These are phyloP conservation scores for Alentia gelatinosa DNA, from an alignment of 2,888 invertebrate genomes.

Conservation along the genomic window DNA sequence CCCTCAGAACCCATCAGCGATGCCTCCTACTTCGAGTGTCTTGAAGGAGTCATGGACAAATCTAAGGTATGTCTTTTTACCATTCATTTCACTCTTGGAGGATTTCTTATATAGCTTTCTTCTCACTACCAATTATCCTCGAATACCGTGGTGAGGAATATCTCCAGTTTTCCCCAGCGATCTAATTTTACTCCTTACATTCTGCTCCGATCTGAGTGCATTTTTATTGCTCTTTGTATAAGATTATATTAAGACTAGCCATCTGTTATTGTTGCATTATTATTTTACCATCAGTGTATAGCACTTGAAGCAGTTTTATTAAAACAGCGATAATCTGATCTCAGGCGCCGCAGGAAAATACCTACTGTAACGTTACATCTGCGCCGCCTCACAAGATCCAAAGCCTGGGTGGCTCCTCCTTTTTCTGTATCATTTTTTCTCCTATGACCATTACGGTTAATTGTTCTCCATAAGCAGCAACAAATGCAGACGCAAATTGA, in stretches of 20 bases:
- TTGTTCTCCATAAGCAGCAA: background rate
- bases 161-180: too few relatives aligned
- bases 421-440: background rate
- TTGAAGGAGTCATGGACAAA: slow-evolving; percentile 86
- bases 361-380: background rate
- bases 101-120: background rate
- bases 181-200: too few relatives aligned
- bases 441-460: background rate
- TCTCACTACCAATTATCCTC: background rate
- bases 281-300: too few relatives aligned
- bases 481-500: background rate
- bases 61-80: slow-evolving; percentile 74
- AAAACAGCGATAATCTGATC: too few relatives aligned
- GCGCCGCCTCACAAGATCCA: background rate
- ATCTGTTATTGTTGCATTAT: too few relatives aligned
- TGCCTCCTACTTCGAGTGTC: slow-evolving; percentile 94
- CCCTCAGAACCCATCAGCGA: slow-evolving; percentile 94
- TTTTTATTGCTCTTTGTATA: too few relatives aligned
- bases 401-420: background rate
- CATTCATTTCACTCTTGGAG: background rate
- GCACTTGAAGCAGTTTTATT: too few relatives aligned
- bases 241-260: too few relatives aligned
- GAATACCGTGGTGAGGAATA: background rate
- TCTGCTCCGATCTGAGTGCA: too few relatives aligned
- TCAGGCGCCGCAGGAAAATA: too few relatives aligned